Conservation (phyloP, 2,113 vertebrate species). For the Callionymus lyra region DNA sequence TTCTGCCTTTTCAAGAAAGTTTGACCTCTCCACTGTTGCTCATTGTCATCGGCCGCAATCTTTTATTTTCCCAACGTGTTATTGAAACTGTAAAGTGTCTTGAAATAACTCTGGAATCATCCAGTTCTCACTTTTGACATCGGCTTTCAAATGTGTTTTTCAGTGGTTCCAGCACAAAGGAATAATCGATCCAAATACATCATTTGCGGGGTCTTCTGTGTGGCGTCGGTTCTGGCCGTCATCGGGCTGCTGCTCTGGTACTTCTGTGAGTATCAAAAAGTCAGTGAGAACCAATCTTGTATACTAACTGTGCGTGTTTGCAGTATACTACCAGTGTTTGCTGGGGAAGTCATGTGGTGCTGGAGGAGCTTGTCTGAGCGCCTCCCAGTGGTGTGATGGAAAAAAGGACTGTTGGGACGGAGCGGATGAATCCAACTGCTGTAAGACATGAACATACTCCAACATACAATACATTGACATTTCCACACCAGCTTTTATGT, state of each 20-base stretch:
- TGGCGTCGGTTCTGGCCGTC: constrained; percentile 19
- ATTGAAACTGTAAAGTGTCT: too few species aligned
- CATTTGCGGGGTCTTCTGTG: not conserved
- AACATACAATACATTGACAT: too few species aligned
- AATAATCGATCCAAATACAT: constrained; percentile 15
- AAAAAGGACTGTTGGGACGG: constrained; percentile 38
- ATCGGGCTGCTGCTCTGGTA: constrained; percentile 48
- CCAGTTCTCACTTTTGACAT: too few species aligned
- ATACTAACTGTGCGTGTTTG: constrained; percentile 6
- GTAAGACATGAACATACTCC: too few species aligned
- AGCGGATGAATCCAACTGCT: constrained; percentile 57
- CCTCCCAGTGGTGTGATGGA: constrained; percentile 55
- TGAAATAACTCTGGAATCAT: too few species aligned
- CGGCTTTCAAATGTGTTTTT: too few species aligned
- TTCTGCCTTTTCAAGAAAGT: too few species aligned
- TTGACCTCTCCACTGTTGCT: too few species aligned
- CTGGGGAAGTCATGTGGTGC: constrained; percentile 34
- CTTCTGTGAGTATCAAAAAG: constrained; percentile 37
- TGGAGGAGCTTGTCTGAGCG: constrained; percentile 28
- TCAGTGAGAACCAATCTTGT: too few species aligned
- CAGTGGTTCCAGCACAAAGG: constrained; percentile 16
- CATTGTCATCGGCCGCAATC: too few species aligned
- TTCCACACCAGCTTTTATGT: too few species aligned
- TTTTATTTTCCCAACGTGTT: too few species aligned
- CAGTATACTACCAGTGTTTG: constrained; percentile 44